Evolutionary conservation across 2,113 vertebrate genomes (phyloP).

Genomic region (Pseudorasbora parva): DNA sequence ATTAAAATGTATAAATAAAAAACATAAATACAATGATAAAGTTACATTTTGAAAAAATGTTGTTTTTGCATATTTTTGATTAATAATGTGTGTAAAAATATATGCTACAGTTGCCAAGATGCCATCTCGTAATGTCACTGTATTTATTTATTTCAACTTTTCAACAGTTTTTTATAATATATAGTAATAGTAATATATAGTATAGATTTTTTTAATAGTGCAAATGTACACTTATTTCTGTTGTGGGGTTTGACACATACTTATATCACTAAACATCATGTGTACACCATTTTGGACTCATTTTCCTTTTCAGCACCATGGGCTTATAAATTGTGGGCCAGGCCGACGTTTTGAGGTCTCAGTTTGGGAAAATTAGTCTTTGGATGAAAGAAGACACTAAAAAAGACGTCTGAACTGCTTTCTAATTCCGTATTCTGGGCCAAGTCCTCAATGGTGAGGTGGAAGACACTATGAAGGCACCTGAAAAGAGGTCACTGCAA

Average conservation of each 20-base stretch:
- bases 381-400: constrained; percentile 37
- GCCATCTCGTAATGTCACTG: background rate
- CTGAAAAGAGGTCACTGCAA: constrained; percentile 46
- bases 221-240: background rate
- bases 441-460: constrained; percentile 47
- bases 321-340: constrained; percentile 47
- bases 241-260: background rate
- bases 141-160: constrained; percentile 1
- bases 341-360: constrained; percentile 54
- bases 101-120: background rate
- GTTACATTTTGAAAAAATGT: no score
- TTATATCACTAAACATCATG: background rate
- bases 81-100: background rate
- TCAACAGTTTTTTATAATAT: no score
- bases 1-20: no score
- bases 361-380: constrained; percentile 48
- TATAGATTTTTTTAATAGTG: background rate
- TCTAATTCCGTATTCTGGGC: constrained; percentile 54
- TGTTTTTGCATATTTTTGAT: background rate
- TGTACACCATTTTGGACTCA: constrained; percentile 24
- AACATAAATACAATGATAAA: no score
- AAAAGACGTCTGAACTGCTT: constrained; percentile 48
- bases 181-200: no score
- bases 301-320: constrained; percentile 3
- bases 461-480: constrained; percentile 13